These are phyloP conservation scores for Chesias legatella DNA, from an alignment of 2,888 invertebrate genomes.

Conservation along the genomic window DNA sequence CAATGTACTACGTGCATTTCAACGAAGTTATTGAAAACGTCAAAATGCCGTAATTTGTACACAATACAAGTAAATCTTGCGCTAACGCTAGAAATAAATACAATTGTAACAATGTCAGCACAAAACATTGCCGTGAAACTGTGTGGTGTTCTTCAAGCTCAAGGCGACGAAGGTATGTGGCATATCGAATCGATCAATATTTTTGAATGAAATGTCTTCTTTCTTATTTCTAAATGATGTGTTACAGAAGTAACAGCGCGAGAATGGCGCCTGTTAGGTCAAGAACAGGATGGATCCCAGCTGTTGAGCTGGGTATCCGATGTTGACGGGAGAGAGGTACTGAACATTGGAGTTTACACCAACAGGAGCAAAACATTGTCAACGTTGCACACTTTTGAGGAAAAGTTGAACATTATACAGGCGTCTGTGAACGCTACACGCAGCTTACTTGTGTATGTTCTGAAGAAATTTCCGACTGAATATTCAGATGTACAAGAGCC, in stretches of 20 bases:
- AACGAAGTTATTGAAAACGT: slow-evolving; percentile 49
- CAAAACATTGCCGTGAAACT: slow-evolving; percentile 81
- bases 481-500: slow-evolving; percentile 51
- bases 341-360: slow-evolving; percentile 82
- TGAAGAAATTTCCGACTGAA: slow-evolving; percentile 73
- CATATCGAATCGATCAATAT: slow-evolving; percentile 23
- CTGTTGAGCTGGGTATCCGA: slow-evolving; percentile 84
- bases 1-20: slow-evolving; percentile 41
- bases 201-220: slow-evolving; percentile 9
- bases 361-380: slow-evolving; percentile 80
- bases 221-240: slow-evolving; percentile 1
- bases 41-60: slow-evolving; percentile 36
- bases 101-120: slow-evolving; percentile 48
- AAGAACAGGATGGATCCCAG: slow-evolving; percentile 88
- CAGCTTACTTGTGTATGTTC: slow-evolving; percentile 84
- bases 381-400: slow-evolving; percentile 82
- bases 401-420: slow-evolving; percentile 86
- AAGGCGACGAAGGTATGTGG: slow-evolving; percentile 69
- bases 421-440: slow-evolving; percentile 87
- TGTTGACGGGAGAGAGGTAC: slow-evolving; percentile 45
- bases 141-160: slow-evolving; percentile 75
- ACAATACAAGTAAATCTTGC: slow-evolving; percentile 36
- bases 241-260: slow-evolving; percentile 81
- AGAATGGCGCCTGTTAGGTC: slow-evolving; percentile 90
- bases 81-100: slow-evolving; percentile 34